Conservation (phyloP, 2,797 vertebrate genomes). For the Notamacropus eugenii region DNA sequence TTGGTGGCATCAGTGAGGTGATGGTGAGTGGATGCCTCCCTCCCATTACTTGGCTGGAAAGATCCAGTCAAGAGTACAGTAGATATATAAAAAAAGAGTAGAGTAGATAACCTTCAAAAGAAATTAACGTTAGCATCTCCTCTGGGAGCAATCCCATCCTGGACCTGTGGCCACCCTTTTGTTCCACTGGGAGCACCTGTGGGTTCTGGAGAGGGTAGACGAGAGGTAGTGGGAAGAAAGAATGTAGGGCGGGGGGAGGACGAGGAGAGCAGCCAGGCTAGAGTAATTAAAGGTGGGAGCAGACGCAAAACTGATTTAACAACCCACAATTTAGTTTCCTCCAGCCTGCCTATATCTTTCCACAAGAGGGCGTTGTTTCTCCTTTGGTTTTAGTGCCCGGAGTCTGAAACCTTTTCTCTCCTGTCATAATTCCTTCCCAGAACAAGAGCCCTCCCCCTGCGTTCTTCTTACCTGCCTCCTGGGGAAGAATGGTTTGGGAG, state of each 20-base stretch:
- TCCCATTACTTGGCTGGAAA: not conserved
- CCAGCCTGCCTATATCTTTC: not conserved
- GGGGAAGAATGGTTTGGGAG: not conserved
- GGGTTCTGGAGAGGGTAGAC: not conserved
- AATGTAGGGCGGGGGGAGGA: not conserved
- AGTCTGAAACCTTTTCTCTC: not conserved
- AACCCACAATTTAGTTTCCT: not conserved
- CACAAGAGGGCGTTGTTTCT: constrained; percentile 68
- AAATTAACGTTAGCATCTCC: not conserved
- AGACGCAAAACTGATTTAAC: not conserved
- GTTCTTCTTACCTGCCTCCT: not conserved
- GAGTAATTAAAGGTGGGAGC: not conserved
- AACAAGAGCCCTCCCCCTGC: not conserved
- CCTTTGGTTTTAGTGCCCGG: not conserved
- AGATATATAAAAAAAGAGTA: not conserved
- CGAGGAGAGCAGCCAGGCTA: not conserved
- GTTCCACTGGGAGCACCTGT: not conserved
- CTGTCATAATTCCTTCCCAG: not conserved
- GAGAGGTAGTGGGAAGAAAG: not conserved
- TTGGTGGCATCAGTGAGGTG: not conserved
- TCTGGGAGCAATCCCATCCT: not conserved
- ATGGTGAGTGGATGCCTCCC: not conserved
- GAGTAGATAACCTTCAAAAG: not conserved
- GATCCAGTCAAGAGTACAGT: not conserved
- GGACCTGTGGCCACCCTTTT: not conserved